Base-by-base conservation (phyloP, 2,888 invertebrate species). In the Thumatha senex region DNA sequence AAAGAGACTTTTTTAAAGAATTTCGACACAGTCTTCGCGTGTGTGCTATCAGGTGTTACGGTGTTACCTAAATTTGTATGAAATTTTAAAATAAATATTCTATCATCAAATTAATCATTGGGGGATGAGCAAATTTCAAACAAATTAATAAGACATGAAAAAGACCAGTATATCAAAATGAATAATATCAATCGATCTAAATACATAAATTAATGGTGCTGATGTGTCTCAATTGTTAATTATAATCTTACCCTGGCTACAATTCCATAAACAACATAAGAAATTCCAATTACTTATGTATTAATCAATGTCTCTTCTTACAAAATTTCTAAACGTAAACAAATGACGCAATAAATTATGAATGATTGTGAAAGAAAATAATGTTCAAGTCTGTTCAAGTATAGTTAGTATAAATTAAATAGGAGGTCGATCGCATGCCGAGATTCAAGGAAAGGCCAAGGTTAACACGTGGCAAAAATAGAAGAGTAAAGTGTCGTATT, bases 371-470 rank as follows among this genome's bases (percentile, higher is more conserved):
- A 54, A 65, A 67, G 65, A 55, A 62, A 67, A 52, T 31, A 31
- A 63, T 40, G 56, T 53, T 53, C 43, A 24, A 24, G 55, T 54
- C 61, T 40, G 56, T 53, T 53, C 43, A 24, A 24, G 55, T 54
- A 58, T 55, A 58, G 63, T 67, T 58, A 55, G 55, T 62, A 63
- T 24, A 24, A 24, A 24, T 24, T 24, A 24, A 24, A 60, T 67
- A 64, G 56, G 49, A 46, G 61, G 59, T 48, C 54, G 66, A 63
- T 67, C 61, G 63, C 60, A 63, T 62, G 70, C 63, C 66, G 61
- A 56, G 64, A 46, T 54, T 49, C 43, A 59, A 65, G 58, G 68
- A 67, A 78, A 79, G 81, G 82, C 79, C 81, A 81, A 82, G 82
- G 82, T 80, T 80, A 75, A 63, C 51, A 67, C 59, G 30, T 33